Conservation (phyloP, 2,113 vertebrate genomes). For the Eulemur macaco region DNA sequence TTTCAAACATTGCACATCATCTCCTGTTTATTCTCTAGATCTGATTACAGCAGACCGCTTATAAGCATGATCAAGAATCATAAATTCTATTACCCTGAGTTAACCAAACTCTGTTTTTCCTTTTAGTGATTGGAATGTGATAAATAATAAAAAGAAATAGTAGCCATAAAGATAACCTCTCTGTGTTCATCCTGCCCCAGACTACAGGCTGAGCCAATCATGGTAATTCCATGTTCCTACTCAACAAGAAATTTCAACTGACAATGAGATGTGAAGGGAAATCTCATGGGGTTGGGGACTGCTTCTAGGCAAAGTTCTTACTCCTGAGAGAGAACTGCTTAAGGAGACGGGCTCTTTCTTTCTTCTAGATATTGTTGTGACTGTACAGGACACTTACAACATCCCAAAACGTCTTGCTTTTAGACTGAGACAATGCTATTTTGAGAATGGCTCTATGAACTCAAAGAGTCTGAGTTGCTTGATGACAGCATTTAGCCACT, state of each 20-base stretch:
- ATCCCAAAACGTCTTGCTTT: not conserved
- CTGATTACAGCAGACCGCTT: not conserved
- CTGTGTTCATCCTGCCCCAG: too few relatives aligned
- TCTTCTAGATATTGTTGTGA: not conserved
- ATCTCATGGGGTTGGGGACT: not conserved
- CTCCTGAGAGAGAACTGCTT: not conserved
- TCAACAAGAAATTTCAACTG: not conserved
- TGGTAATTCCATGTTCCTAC: not conserved
- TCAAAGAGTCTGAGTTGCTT: not conserved
- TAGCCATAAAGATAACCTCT: not conserved
- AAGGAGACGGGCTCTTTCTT: not conserved
- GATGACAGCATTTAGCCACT: not conserved
- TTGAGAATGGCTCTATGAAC: not conserved
- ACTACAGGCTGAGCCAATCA: not conserved
- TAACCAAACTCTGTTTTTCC: not conserved
- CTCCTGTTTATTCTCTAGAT: not conserved
- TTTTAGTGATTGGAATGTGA: not conserved
- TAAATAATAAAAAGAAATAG: not conserved
- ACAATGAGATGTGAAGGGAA: not conserved
- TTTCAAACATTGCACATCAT: not conserved
- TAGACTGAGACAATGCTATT: not conserved
- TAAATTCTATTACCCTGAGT: not conserved
- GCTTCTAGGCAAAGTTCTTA: not conserved
- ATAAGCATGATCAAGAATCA: not conserved
- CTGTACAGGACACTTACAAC: not conserved